phyloP scores from a whole-genome alignment of 1,140 invertebrate species.

The Ceratina calcarata region DNA sequence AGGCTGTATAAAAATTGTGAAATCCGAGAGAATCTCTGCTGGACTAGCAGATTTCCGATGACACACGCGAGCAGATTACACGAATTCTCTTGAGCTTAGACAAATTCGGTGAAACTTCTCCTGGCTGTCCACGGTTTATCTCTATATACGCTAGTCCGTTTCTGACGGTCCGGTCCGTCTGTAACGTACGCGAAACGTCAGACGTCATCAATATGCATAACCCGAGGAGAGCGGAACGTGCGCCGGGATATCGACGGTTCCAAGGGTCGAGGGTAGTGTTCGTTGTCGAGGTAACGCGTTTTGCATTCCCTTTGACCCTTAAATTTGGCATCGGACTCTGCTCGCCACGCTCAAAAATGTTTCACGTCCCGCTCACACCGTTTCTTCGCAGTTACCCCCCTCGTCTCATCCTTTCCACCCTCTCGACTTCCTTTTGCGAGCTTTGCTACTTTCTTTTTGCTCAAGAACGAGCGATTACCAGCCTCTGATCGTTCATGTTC shows the following conservation, averaged over 20 bases:
- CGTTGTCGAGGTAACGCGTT: constrained; percentile 51
- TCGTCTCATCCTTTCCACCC: constrained; percentile 13
- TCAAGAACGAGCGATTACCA: too few species aligned
- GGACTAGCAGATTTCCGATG: background rate
- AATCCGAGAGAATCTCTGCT: too few species aligned
- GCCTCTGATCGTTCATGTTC: too few species aligned
- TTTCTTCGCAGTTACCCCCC: background rate
- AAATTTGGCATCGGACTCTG: constrained; percentile 59
- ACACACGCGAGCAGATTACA: constrained; percentile 17
- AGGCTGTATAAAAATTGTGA: too few species aligned
- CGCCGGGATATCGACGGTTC: background rate
- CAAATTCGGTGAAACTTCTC: constrained; percentile 9
- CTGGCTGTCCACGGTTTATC: background rate
- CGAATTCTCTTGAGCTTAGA: background rate
- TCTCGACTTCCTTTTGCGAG: too few species aligned
- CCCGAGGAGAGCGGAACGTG: constrained; percentile 22
- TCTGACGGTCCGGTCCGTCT: background rate
- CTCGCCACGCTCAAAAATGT: constrained; percentile 15
- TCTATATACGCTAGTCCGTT: background rate
- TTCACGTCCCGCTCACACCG: background rate
- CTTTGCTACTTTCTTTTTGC: too few species aligned
- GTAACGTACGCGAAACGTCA: constrained; percentile 25
- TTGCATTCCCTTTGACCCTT: constrained; percentile 74
- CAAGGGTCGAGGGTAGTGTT: background rate
- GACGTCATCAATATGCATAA: constrained; percentile 47